Conservation (phyloP, 2,797 vertebrate species). For the Rhincodon typus region DNA sequence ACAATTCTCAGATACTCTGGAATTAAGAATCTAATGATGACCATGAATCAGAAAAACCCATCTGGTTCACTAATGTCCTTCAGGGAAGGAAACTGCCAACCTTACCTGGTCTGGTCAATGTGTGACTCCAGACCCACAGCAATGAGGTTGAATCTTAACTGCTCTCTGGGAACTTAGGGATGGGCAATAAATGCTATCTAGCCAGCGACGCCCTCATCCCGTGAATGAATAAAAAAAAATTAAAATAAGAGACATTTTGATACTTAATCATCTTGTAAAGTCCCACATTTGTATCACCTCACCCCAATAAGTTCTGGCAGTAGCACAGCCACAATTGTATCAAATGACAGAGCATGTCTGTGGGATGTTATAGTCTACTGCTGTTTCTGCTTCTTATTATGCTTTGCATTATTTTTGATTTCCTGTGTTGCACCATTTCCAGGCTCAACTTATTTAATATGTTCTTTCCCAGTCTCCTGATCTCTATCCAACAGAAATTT, state of each 20-base stretch:
- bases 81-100: no score
- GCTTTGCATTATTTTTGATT: not conserved
- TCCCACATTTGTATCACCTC: not conserved
- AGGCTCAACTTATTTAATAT: not conserved
- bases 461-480: not conserved
- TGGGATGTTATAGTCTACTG: not conserved
- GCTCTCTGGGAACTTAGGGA: no score
- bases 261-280: not conserved
- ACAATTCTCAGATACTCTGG: no score
- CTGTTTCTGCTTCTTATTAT: not conserved
- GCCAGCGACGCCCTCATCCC: no score
- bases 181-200: no score
- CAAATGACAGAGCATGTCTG: not conserved
- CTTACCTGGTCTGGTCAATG: no score
- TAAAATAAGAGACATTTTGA: not conserved
- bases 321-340: not conserved
- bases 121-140: no score
- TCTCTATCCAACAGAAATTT: not conserved
- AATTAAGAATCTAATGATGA: no score
- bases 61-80: no score
- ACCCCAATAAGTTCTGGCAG: not conserved
- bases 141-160: no score
- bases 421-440: not conserved
- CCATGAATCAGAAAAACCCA: no score
- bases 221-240: no score